These are phyloP conservation scores for Agrilus cyanescens DNA, from an alignment of 2,888 invertebrate species.

Conservation along the genomic window DNA sequence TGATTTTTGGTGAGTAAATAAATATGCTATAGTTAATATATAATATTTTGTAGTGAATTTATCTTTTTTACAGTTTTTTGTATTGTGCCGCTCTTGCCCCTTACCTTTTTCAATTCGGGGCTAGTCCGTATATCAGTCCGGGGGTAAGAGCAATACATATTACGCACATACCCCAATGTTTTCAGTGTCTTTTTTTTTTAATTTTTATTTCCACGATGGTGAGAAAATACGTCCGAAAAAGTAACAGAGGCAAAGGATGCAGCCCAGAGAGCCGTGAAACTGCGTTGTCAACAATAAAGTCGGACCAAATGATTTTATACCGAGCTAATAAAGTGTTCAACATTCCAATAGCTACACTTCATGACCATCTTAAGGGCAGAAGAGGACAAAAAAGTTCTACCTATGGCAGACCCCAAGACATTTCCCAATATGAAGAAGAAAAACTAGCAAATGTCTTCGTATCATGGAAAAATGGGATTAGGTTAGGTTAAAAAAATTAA, in stretches of 20 bases:
- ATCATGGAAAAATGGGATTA: too few relatives aligned
- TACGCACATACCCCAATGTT: background rate
- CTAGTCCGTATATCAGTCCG: background rate
- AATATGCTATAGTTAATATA: too few relatives aligned
- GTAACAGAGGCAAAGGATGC: background rate
- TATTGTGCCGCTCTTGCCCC: slow-evolving; percentile 7
- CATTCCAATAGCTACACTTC: slow-evolving; percentile 6
- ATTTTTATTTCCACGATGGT: slow-evolving; percentile 4
- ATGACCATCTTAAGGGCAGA: slow-evolving; percentile 7
- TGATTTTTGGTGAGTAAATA: too few relatives aligned
- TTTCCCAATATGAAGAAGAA: background rate
- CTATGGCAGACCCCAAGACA: slow-evolving; percentile 5
- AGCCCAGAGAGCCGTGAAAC: slow-evolving; percentile 1
- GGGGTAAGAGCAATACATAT: background rate
- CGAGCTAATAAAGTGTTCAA: slow-evolving; percentile 7
- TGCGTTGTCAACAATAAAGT: slow-evolving; percentile 4
- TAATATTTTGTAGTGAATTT: too few relatives aligned
- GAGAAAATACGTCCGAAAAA: background rate
- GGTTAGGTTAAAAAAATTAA: too few relatives aligned
- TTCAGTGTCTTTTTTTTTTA: slow-evolving; percentile 1
- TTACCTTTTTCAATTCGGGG: slow-evolving; percentile 4
- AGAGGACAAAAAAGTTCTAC: slow-evolving; percentile 6
- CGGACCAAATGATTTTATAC: slow-evolving; percentile 6
- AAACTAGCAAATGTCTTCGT: too few relatives aligned
- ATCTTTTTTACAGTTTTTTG: too few relatives aligned